phyloP scores from a whole-genome alignment of 2,888 invertebrate species.

The Agonopterix alstromeriana region DNA sequence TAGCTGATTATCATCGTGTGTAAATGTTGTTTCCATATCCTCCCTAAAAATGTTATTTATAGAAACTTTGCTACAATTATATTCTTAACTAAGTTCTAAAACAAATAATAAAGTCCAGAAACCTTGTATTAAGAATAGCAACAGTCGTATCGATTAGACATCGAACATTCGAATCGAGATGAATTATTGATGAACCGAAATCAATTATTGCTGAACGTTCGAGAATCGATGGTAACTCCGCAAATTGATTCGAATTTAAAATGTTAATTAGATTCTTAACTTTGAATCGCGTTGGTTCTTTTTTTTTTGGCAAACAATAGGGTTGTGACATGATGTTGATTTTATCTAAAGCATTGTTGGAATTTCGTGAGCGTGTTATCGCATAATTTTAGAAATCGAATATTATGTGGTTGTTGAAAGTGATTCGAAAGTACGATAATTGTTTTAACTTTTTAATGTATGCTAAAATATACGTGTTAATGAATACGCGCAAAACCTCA shows the following conservation, averaged over 20 bases:
- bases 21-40: too few relatives aligned
- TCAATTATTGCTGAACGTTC: conserved; percentile 11
- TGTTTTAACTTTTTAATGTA: too few relatives aligned
- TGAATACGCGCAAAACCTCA: too few relatives aligned
- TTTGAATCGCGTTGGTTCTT: conserved; percentile 18
- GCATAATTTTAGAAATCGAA: neutral
- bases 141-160: neutral
- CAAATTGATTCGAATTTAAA: conserved; percentile 52
- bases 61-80: too few relatives aligned
- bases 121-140: too few relatives aligned
- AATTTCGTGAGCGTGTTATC: conserved; percentile 3
- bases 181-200: conserved; percentile 8
- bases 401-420: neutral
- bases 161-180: conserved; percentile 3
- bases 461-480: too few relatives aligned
- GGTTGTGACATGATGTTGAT: conserved; percentile 16
- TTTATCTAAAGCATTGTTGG: conserved; percentile 15
- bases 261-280: conserved; percentile 50
- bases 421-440: too few relatives aligned
- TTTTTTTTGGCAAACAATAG: conserved; percentile 18
- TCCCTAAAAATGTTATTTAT: too few relatives aligned
- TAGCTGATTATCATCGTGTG: too few relatives aligned
- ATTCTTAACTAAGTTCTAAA: too few relatives aligned
- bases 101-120: too few relatives aligned
- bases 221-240: conserved; percentile 23